Percentiles rank a stretch among this genome's conserved stretches.
Evolutionary conservation across 1,140 invertebrate genomes (phyloP).

Genomic region (Cephus cinctus): DNA sequence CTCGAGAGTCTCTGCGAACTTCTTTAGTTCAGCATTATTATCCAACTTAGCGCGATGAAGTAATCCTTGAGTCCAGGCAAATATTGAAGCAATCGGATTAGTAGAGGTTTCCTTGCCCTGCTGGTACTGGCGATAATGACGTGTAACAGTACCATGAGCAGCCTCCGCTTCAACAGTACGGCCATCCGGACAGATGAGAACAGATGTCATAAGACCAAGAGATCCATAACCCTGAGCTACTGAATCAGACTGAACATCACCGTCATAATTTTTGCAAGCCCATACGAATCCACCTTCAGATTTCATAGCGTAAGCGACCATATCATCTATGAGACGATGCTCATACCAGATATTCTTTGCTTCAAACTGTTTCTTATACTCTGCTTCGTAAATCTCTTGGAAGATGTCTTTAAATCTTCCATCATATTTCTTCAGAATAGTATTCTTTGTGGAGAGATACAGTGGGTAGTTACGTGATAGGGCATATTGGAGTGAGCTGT

Average conservation of each 20-base stretch:
- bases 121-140: slow-evolving; percentile 92
- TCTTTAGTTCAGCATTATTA: slow-evolving; percentile 71
- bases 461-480: slow-evolving; percentile 83
- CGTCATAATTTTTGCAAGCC: slow-evolving; percentile 99
- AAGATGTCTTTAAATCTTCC: slow-evolving; percentile 99
- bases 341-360: slow-evolving; percentile 92
- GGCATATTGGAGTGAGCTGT: slow-evolving; percentile 91
- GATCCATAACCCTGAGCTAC: slow-evolving; percentile 95
- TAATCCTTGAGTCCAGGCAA: slow-evolving; percentile 94
- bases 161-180: slow-evolving; percentile 97
- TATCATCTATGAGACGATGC: slow-evolving; percentile 97
- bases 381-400: slow-evolving; percentile 91
- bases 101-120: slow-evolving; percentile 97
- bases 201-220: slow-evolving; percentile 94
- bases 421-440: slow-evolving; percentile 98
- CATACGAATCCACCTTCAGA: slow-evolving; percentile 98
- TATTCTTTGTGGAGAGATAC: slow-evolving; percentile 98
- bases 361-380: slow-evolving; percentile 88
- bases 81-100: slow-evolving; percentile 98
- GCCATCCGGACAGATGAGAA: slow-evolving; percentile 92
- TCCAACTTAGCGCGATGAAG: slow-evolving; percentile 92
- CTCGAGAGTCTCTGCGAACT: slow-evolving; percentile 84
- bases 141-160: slow-evolving; percentile 95
- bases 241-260: slow-evolving; percentile 97
- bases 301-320: slow-evolving; percentile 99